Conservation (phyloP, 2,888 invertebrate genomes). For the Muscina levida region DNA sequence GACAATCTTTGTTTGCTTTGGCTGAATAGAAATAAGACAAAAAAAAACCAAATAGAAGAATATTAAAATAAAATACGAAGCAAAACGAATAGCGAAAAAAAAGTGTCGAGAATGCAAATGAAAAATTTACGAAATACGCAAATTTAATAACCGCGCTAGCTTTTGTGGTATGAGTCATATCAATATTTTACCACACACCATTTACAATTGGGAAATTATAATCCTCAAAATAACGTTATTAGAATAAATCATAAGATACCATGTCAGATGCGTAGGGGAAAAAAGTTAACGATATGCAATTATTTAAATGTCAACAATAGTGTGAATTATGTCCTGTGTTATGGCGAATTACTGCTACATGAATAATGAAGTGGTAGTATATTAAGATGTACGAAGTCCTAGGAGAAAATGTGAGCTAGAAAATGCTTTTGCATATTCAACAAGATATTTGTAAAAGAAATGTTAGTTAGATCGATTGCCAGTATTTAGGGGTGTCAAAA, state of each 20-base stretch:
- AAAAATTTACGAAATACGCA: conserved; percentile 48
- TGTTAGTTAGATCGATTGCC: too few relatives aligned
- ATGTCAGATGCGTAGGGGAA: conserved; percentile 10
- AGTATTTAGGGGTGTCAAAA: too few relatives aligned
- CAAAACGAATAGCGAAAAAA: not conserved
- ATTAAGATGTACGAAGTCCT: not conserved
- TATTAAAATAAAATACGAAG: not conserved
- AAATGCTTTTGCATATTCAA: too few relatives aligned
- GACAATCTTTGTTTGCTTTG: conserved; percentile 34
- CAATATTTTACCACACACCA: conserved; percentile 41
- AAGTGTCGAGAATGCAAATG: conserved; percentile 27
- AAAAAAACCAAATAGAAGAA: not conserved
- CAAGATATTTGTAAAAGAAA: too few relatives aligned
- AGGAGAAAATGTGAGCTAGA: too few relatives aligned
- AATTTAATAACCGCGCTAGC: conserved; percentile 39
- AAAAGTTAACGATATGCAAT: conserved; percentile 8
- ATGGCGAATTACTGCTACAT: not conserved
- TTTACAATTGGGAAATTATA: conserved; percentile 36
- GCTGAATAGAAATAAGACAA: conserved; percentile 30
- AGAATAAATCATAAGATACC: conserved; percentile 46
- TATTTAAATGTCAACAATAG: conserved; percentile 34
- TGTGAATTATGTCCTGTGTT: not conserved
- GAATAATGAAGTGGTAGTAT: not conserved
- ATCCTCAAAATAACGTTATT: conserved; percentile 45
- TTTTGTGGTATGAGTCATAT: conserved; percentile 29